Base-by-base conservation (phyloP, 2,888 invertebrate genomes). In the Orthosia gothica region DNA sequence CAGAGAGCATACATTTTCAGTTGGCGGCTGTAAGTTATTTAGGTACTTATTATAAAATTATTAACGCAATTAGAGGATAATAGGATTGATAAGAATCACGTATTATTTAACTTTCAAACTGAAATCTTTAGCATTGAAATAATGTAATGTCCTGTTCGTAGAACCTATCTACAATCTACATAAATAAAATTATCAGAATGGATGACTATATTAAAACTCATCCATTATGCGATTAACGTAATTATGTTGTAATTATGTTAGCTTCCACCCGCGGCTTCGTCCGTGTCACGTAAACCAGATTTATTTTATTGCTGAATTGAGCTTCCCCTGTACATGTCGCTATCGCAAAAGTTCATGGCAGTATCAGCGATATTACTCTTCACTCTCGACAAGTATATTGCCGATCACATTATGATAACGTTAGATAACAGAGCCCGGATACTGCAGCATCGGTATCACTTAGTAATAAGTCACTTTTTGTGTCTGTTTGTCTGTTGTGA, bases 401-500 rank as follows among this genome's bases (percentile, higher is more conserved):
- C 52, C n/a, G 63, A 64, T 71, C 59, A 52, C 61, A 50, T 74
- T 65, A 55, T 23, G 64, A 55, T 76, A 77, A 57, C 12, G 13
- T n/a, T 55, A 61, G 61, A 76, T 66, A 50, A 15, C 54, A 45
- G 26, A 79, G 50, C 9, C 45, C 32, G n/a, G 64, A 58, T 45
- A 23, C 47, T 64, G 49, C 23, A 64, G 40, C n/a, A 64, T 54
- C n/a, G 50, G 15, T 20, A 40, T 69, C 15, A 18, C 32, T 59
- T 11, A 5, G 20, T 26, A 12, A 20, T 40, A 9, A 11, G 15
- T 11, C 0, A 18, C 5, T 40, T 45, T 50, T 23, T 0, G 12
- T 16, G 23, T 57, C 3, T 23, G 12, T 49, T 15, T 23, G 49
- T 45, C n/a, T 50, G 23, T 40, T n/a, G 20, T 26, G 13, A 7